Base-by-base conservation (phyloP, 2,797 vertebrate species). In the Peromyscus nudipes region DNA sequence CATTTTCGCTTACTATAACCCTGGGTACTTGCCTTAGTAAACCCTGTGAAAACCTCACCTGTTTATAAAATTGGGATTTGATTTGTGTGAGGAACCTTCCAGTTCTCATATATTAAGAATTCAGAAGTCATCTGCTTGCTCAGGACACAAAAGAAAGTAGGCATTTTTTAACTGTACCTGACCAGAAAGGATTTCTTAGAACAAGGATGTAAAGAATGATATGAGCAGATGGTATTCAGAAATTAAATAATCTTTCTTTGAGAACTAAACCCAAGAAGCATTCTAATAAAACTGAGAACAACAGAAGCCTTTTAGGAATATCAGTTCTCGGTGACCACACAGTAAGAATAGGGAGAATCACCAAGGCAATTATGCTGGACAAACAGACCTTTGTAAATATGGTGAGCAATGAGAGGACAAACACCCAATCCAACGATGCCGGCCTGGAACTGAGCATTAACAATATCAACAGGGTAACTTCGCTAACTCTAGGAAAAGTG, bases 41-140 rank as follows among this genome's bases (percentile, higher is more conserved):
- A 64, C 8, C 60, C 2, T 34, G 27, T 13, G 46, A 34, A 23
- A 62, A 12, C 31, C 52, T 95, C 86, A 4, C 89, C 34, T 55
- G 17, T 46, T 82, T 7, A 52, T 62, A 85, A 81, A 94, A 83
- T 82, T 46, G 71, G 6, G 25, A n/a, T 64, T 77, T 92, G 27
- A 81, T 13, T 75, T 86, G 69, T 12, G 1, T 27, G 34, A 62
- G 0, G 6, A 43, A 1, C 23, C 31, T 94, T 95, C 29, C 12
- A 81, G 31, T 43, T 88, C 34, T 92, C 80, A 84, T 73, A 55
- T 29, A 69, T 65, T 80, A 52, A 57, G 31, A 89, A 80, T 84
- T 10, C 23, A 83, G n/a, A 93, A 92, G 62, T 80, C 19, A n/a
- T n/a, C 46, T 14, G 9, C 16, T 31, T 84, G 6, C 27, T 13